Percentiles rank a stretch among this genome's conserved stretches.
Conservation (phyloP, 2,797 vertebrate species). For the Oryzias dopingdopingensis region DNA sequence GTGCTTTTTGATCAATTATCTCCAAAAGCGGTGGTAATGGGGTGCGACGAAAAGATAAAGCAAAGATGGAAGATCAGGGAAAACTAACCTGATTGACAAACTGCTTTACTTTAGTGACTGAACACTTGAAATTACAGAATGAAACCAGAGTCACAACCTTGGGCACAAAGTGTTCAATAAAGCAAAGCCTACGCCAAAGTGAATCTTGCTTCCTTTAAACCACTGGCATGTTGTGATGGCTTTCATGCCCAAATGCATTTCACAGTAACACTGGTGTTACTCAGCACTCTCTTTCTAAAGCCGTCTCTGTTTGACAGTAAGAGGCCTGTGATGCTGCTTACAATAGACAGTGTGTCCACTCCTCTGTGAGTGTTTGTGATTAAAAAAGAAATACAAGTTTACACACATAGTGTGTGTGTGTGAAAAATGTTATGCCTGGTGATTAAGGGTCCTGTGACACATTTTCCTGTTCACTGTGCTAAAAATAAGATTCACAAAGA, state of each 20-base stretch:
- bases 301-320: slow-evolving; percentile 55
- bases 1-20: slow-evolving; percentile 17
- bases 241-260: slow-evolving; percentile 59
- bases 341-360: slow-evolving; percentile 59
- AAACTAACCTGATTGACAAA: background rate
- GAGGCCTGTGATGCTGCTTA: slow-evolving; percentile 54
- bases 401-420: slow-evolving; percentile 36
- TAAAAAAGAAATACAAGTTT: slow-evolving; percentile 3
- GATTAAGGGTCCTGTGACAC: slow-evolving; percentile 62
- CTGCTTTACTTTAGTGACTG: background rate
- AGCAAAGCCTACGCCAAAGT: slow-evolving; percentile 4
- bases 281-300: slow-evolving; percentile 61
- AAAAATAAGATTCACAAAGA: slow-evolving; percentile 65
- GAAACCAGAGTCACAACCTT: background rate
- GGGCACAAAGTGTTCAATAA: background rate
- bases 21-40: background rate
- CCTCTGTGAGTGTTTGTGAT: slow-evolving; percentile 38
- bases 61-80: slow-evolving; percentile 2
- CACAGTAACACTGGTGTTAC: slow-evolving; percentile 63
- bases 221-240: slow-evolving; percentile 45
- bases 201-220: slow-evolving; percentile 34
- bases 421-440: slow-evolving; percentile 44
- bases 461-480: slow-evolving; percentile 39
- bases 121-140: background rate
- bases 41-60: slow-evolving; percentile 8